Evolutionary conservation across 1,140 invertebrate genomes (phyloP).

Genomic region (Macrobrachium rosenbergii): DNA sequence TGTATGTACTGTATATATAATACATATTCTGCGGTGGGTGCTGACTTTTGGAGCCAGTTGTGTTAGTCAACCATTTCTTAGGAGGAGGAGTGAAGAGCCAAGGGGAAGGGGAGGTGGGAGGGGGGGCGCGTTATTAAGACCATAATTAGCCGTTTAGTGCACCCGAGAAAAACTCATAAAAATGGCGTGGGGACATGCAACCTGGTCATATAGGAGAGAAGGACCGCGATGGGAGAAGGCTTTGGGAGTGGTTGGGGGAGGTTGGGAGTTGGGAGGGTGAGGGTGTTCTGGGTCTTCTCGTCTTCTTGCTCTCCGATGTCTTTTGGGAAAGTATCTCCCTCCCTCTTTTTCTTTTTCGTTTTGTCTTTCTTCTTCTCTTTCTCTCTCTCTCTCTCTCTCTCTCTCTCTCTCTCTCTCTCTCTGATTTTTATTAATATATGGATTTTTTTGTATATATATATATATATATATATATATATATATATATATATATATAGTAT

Average conservation of each 20-base stretch:
- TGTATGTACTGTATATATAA: too few species aligned
- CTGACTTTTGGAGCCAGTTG: too few species aligned
- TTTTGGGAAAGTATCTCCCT: not conserved
- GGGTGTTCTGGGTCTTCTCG: not conserved
- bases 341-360: not conserved
- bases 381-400: not conserved
- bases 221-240: not conserved
- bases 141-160: slow-evolving; percentile 24
- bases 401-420: not conserved
- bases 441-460: too few species aligned
- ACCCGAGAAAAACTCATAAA: slow-evolving; percentile 11
- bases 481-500: too few species aligned
- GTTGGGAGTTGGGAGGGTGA: not conserved
- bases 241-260: too few species aligned
- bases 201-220: not conserved
- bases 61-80: not conserved
- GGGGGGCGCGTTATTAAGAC: slow-evolving; percentile 4
- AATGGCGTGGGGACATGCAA: slow-evolving; percentile 7
- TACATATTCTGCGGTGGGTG: too few species aligned
- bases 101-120: not conserved
- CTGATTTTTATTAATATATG: not conserved
- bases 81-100: too few species aligned
- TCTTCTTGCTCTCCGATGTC: not conserved
- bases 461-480: too few species aligned
- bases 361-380: not conserved